These are phyloP conservation scores for Erebia aethiops DNA, from an alignment of 2,888 invertebrate genomes.

Conservation along the genomic window DNA sequence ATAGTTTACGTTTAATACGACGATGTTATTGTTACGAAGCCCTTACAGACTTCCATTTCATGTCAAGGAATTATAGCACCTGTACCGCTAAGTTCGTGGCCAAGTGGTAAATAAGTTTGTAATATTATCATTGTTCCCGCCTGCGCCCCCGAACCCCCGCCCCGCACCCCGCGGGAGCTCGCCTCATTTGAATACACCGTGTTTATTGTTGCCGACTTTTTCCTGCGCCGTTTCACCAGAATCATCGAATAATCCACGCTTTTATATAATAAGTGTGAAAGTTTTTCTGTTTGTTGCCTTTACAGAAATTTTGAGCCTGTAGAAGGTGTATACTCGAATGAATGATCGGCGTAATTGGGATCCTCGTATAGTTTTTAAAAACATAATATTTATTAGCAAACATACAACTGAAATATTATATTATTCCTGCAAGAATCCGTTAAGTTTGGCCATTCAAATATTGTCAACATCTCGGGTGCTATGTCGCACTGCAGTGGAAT, in stretches of 20 bases:
- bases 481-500: no score
- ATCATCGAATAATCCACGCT: constrained; percentile 64
- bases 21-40: no score
- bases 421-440: no score
- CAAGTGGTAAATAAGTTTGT: constrained; percentile 72
- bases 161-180: constrained; percentile 53
- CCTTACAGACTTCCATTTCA: background rate
- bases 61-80: background rate
- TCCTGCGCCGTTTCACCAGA: constrained; percentile 59
- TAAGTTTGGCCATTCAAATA: background rate
- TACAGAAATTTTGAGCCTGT: no score
- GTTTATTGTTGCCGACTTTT: constrained; percentile 69
- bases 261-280: background rate
- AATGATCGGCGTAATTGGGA: no score
- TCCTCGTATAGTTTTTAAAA: no score
- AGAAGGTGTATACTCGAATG: no score
- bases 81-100: constrained; percentile 50
- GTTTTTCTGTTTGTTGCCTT: background rate
- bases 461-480: no score
- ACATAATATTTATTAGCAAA: no score
- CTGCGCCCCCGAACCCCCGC: constrained; percentile 43
- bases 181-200: constrained; percentile 78
- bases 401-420: no score
- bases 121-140: constrained; percentile 77
- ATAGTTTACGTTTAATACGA: no score